Conservation (phyloP, 1,140 invertebrate species). For the Laupala kohalensis region DNA sequence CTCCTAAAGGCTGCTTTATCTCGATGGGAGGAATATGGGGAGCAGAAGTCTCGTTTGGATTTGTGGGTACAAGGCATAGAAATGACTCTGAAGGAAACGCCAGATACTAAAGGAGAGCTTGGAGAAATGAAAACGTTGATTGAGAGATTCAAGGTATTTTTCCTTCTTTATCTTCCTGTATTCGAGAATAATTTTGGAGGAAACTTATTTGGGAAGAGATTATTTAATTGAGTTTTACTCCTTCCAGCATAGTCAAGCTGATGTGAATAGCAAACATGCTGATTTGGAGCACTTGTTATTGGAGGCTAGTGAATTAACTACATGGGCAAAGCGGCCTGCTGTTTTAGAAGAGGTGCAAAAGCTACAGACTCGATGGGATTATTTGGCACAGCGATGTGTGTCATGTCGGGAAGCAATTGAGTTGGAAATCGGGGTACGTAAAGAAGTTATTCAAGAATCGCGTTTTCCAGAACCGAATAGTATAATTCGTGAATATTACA, state of each 20-base stretch:
- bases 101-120: conserved; percentile 63
- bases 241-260: conserved; percentile 9
- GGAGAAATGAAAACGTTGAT: conserved; percentile 82
- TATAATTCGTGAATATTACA: too few relatives aligned
- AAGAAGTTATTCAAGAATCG: not conserved
- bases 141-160: conserved; percentile 55
- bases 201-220: not conserved
- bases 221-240: too few relatives aligned
- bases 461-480: too few relatives aligned
- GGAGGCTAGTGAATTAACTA: conserved; percentile 57
- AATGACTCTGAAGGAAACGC: conserved; percentile 42
- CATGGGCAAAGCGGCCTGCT: conserved; percentile 48
- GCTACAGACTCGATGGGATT: conserved; percentile 49
- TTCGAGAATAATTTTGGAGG: not conserved
- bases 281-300: conserved; percentile 55
- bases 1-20: conserved; percentile 39
- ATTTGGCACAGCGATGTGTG: conserved; percentile 43
- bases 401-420: conserved; percentile 32
- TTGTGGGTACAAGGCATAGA: conserved; percentile 58
- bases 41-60: conserved; percentile 49
- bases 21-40: conserved; percentile 70
- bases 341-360: conserved; percentile 46
- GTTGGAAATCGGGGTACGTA: conserved; percentile 18
- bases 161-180: too few relatives aligned
- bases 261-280: conserved; percentile 49